Evolutionary conservation across 2,113 vertebrate genomes (phyloP), one percentile per base, ranked within the genome.

Genomic region (Trinectes maculatus): DNA sequence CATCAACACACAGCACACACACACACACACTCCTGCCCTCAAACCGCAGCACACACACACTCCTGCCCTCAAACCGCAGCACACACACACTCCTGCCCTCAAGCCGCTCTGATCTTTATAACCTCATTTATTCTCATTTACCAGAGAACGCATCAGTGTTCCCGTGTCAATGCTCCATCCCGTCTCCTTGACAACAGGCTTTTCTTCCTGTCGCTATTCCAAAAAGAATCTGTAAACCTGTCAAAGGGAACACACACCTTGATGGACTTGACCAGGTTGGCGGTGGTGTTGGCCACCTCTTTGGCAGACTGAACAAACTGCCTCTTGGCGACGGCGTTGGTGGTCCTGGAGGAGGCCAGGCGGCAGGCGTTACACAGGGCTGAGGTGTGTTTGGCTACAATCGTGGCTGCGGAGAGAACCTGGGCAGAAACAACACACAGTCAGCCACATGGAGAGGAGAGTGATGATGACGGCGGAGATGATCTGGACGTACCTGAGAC

Each of bases 241-340:
- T n/a, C n/a, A n/a, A n/a, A n/a, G n/a, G 6, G 0, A 37, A 4
- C 26, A 79, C 0, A 3, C 55, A 99, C 98, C 95, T 98, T 99
- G 55, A 99, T 99, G 77, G 97, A 98, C 89, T 99, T 99, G 85
- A 99, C 97, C 15, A 99, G 92, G 84, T 99, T 98, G 71, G 97
- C 96, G 0, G 98, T 99, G 87, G 95, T 99, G 90, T 99, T 99
- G 69, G 98, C 97, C 91, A 99, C 98, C 49, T 99, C 98, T 78
- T 99, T 99, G 85, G 97, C 98, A 0, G 96, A 99, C 66, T 99
- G 97, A 69, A 99, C 98, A 1, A 99, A 99, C 89, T 99, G 97
- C 77, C 98, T 94, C 91, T 99, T 99, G 89, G 97, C 98, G 0
- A 98, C 96, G 0, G 97, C 95, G 78, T 98, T 99, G 71, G 95